Base-by-base conservation (phyloP, 2,113 vertebrate species). In the Dissostichus mawsoni region DNA sequence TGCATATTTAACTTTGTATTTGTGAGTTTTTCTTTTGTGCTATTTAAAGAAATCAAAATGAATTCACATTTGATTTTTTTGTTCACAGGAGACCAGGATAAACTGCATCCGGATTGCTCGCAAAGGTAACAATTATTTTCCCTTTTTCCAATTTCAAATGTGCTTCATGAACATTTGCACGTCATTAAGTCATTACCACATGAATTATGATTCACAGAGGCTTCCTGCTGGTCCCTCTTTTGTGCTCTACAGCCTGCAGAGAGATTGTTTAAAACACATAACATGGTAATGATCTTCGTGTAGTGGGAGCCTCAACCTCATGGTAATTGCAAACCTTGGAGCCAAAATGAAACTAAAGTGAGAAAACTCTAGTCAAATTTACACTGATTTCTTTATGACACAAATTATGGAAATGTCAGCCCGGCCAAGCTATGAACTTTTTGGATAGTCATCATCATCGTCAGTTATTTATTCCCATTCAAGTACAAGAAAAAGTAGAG, bases 31-130 rank as follows among this genome's bases (percentile, higher is more conserved):
- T 8, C 36, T 7, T 41, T 8, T 67, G 52, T 67, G 57, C 33
- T 58, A 14, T 67, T 69, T 33, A 50, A 14, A 76, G 47, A 64
- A 3, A 41, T 16, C 20, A 23, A 66, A 80, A 64, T 76, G 4
- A 61, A 82, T 84, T 76, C 73, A 89, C 41, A 64, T 63, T 62
- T 66, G 85, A 13, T 45, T 11, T n/a, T 11, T 16, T 77, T 71
- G 5, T 70, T 75, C 36, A 0, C 86, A 99, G 98, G 98, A 99
- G 90, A 98, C 96, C 0, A 94, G 97, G 23, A 95, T 98, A 82
- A 99, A 98, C 91, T 99, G 98, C 33, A 92, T 99, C 68, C 96
- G 96, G 75, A 97, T 99, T 0, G 97, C 98, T 75, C 95, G 97
- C 78, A 99, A 99, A 97, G 97, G 98, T 99, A 95, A 96, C 8